phyloP scores from a whole-genome alignment of 1,140 invertebrate genomes.

The Diuraphis noxia region DNA sequence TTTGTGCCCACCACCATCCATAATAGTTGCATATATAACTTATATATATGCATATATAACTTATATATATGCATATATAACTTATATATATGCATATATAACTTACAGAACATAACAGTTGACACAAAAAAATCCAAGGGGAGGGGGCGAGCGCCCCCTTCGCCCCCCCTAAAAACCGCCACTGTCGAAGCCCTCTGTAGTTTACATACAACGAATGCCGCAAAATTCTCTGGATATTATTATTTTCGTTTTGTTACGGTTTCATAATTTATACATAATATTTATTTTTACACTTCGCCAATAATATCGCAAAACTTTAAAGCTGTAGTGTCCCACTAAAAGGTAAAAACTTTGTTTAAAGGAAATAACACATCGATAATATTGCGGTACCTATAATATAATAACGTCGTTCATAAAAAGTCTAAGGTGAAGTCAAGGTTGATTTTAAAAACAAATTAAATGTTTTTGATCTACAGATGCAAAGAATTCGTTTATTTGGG shows the following conservation, averaged over 20 bases:
- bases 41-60: no score
- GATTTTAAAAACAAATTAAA: background rate
- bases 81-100: no score
- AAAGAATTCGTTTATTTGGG: background rate
- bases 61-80: no score
- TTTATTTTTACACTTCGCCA: background rate
- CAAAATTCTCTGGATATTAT: background rate
- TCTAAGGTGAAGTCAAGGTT: background rate
- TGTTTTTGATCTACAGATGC: background rate
- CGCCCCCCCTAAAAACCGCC: no score
- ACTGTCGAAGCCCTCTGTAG: no score
- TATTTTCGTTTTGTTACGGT: background rate
- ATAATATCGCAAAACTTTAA: background rate
- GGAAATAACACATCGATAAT: background rate
- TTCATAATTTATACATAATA: background rate
- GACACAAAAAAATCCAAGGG: no score
- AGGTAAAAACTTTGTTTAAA: background rate
- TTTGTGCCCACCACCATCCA: no score
- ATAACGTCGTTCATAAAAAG: background rate
- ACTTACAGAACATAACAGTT: no score
- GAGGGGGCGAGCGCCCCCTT: no score
- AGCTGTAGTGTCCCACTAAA: background rate
- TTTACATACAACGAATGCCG: background rate
- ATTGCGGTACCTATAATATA: background rate
- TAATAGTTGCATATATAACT: no score